Evolutionary conservation across 2,888 invertebrate species (phyloP), one percentile per base, ranked within the genome.

Genomic region (Papilio protenor): DNA sequence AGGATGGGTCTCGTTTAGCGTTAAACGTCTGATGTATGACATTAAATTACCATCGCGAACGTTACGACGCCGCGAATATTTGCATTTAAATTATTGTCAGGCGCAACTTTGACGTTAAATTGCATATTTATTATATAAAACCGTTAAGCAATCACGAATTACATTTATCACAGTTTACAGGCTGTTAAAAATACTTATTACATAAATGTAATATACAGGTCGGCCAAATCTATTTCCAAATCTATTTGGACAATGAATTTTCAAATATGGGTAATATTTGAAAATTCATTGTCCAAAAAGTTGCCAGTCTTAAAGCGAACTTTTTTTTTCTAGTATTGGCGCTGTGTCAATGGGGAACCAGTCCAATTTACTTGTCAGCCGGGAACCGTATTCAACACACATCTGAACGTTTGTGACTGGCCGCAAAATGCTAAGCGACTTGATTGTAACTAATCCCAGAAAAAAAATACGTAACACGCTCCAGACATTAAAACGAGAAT

Each of bases 331-430:
- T n/a, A 98, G 98, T 98, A 98, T 86, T 98, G 97, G 94, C 96
- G 98, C 80, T 98, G 98, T 87, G 97, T 97, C 33, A 96, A 97
- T 87, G 98, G 97, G 8, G 96, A 96, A 85, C 96, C 97, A 5
- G 92, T 96, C 73, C 96, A 96, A 83, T 97, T 97, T 87, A 94
- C 95, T 18, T 98, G 98, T 86, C 96, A 96, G 81, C 94, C 96
- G 0, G 97, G 97, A 40, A 96, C 97, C 0, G 96, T 97, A 5
- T 98, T 97, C 95, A 97, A 98, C 85, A 95, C 96, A 0, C 90
- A 95, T 45, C 94, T 95, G 66, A 96, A 96, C 84, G 96, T 97
- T 21, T 98, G 98, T 88, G 98, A 97, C 89, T 98, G 98, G 98
- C 97, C 97, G 0, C 95, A 95, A 79, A 96, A 96, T 85, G 96